Base-by-base conservation (phyloP, 2,888 invertebrate species). In the Pardosa pseudoannulata region DNA sequence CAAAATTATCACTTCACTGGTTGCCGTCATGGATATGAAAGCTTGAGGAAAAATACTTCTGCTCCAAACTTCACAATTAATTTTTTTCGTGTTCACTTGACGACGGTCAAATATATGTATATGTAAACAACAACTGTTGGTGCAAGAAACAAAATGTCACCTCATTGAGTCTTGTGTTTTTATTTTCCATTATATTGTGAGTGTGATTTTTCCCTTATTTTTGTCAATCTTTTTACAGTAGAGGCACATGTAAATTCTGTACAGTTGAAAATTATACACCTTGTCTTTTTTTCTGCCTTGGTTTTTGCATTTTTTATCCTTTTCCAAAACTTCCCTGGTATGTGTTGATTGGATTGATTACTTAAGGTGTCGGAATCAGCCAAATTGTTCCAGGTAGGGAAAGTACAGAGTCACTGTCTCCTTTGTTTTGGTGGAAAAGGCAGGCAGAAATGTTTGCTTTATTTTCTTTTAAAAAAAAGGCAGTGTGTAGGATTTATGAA, bases 191-290 rank as follows among this genome's bases (percentile, higher is more conserved):
- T n/a, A n/a, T n/a, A n/a, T n/a, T n/a, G n/a, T n/a, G n/a, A n/a
- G n/a, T n/a, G n/a, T n/a, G n/a, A n/a, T n/a, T n/a, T n/a, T n/a
- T n/a, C n/a, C n/a, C n/a, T n/a, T n/a, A n/a, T n/a, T n/a, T n/a
- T n/a, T n/a, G n/a, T n/a, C n/a, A n/a, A n/a, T n/a, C n/a, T 56
- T 56, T 56, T 16, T 56, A 23, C 23, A 56, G n/a, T 56, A 56
- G 56, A 56, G 56, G 56, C 56, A 56, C 56, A 56, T 56, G 56
- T 19, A 56, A 56, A 56, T 23, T 56, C 56, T 56, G 56, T 56
- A 56, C 56, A 56, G 23, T 56, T n/a, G n/a, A 23, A 56, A 56
- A 56, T 16, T 56, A 46, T 56, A 56, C 56, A 56, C n/a, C n/a
- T n/a, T n/a, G n/a, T 23, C 19, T 19, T 56, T 11, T 13, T 23